Evolutionary conservation across 2,797 vertebrate species (phyloP).

Genomic region (Sciurus carolinensis): DNA sequence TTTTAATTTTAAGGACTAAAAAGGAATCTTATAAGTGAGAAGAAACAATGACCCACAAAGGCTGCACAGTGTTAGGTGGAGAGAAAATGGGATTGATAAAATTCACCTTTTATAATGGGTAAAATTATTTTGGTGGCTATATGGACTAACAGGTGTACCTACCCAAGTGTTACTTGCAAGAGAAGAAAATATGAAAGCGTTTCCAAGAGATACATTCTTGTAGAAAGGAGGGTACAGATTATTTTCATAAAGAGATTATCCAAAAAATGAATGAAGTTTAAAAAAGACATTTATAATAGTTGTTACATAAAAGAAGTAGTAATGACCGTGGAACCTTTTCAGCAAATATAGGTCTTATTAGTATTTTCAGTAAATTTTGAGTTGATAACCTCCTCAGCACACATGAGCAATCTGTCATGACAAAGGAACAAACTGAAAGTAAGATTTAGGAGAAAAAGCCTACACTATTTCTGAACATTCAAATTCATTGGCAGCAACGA

Average conservation of each 20-base stretch:
- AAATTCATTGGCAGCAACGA: constrained; percentile 11
- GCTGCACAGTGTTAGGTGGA: neutral
- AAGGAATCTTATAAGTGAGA: neutral
- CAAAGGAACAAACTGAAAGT: constrained; percentile 43
- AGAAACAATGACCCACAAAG: neutral
- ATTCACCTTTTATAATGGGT: neutral
- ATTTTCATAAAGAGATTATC: constrained; percentile 15
- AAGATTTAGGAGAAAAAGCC: neutral
- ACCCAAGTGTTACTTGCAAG: neutral
- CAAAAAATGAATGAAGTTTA: neutral
- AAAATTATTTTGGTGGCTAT: neutral
- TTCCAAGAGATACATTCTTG: constrained; percentile 45
- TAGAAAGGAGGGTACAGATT: neutral
- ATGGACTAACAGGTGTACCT: neutral
- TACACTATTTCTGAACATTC: constrained; percentile 21
- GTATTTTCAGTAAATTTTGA: constrained; percentile 29
- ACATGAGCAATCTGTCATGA: neutral
- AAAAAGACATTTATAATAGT: neutral
- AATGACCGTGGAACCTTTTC: neutral
- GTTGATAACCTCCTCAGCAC: neutral
- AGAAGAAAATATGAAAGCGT: neutral
- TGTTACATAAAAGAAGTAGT: neutral
- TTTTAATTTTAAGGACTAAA: constrained; percentile 57
- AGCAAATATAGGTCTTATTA: constrained; percentile 1
- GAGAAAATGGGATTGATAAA: constrained; percentile 1